A percentile compares a stretch with the other conserved stretches of the same genome.
These are phyloP conservation scores for Chaetura pelagica DNA, from an alignment of 2,113 vertebrate species.

Conservation along the genomic window DNA sequence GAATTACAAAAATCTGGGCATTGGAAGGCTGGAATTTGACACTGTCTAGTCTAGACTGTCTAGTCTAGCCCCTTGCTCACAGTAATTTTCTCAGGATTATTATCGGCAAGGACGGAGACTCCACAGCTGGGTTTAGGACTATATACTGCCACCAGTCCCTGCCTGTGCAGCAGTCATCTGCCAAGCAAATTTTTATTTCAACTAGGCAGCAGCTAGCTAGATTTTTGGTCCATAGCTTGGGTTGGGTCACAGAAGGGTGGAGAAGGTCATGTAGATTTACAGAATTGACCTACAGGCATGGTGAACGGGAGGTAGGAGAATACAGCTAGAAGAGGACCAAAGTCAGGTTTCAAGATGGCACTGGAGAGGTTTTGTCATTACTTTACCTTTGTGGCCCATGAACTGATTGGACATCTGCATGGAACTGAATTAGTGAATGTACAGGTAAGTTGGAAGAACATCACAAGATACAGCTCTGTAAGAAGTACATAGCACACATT, in stretches of 20 bases:
- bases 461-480: not conserved
- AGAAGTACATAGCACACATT: not conserved
- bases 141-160: too few species aligned
- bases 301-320: not conserved
- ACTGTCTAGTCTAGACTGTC: not conserved
- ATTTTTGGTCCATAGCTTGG: not conserved
- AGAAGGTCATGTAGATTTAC: not conserved
- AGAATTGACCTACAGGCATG: not conserved
- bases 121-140: too few species aligned
- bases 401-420: not conserved
- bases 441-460: not conserved
- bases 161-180: too few species aligned
- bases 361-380: not conserved
- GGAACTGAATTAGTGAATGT: not conserved
- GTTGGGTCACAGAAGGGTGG: not conserved
- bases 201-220: not conserved
- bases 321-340: not conserved
- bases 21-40: not conserved
- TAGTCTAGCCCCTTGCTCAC: not conserved
- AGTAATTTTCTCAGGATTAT: not conserved
- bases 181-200: not conserved
- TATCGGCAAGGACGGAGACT: rapidly evolving
- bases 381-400: not conserved
- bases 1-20: not conserved
- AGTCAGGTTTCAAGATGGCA: not conserved